Evolutionary conservation across 1,140 invertebrate species (phyloP), one percentile per base, ranked within the genome.

Genomic region (Cotesia glomerata): DNA sequence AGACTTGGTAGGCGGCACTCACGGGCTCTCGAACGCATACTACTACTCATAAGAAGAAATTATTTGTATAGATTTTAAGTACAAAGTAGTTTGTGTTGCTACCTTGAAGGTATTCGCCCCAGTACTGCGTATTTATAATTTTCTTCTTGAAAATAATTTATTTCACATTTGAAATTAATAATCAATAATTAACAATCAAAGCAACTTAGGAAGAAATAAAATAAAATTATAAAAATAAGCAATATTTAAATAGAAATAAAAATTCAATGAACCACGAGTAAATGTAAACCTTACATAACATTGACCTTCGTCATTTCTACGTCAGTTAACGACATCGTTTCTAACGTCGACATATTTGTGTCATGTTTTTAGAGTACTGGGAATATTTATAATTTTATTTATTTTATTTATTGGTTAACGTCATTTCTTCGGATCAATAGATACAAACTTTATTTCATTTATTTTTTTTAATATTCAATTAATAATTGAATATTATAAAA

Each of bases 291-390:
- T 84, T 84, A 84, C 77, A 73, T 81, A 84, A 84, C 82, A 83
- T 83, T 84, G 82, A 84, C 82, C 81, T 83, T 83, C 81, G 80
- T 83, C 80, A 78, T 63, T 65, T 71, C 65, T 76, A 77, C 77
- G 78, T 79, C 81, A 78, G 74, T 71, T 61, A 64, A 70, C 34
- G 74, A 66, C 67, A 59, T 45, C 16, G 5, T n/a, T 16, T 65
- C 2, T 16, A 14, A 58, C 26, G 67, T 58, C 18, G 39, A 35
- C 32, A 32, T 16, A 26, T 63, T 18, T 14, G 26, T 52, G 11
- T 39, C 35, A 36, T 63, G 11, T 61, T 34, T 61, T 26, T 61
- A 13, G 8, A 18, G 8, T 34, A 13, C 5, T 7, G 5, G 52
- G 4, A 13, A 56, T 56, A 13, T 56, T 56, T 18, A 56, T 16